Conservation (phyloP, 2,797 vertebrate genomes). For the Enteromius argenteus region DNA sequence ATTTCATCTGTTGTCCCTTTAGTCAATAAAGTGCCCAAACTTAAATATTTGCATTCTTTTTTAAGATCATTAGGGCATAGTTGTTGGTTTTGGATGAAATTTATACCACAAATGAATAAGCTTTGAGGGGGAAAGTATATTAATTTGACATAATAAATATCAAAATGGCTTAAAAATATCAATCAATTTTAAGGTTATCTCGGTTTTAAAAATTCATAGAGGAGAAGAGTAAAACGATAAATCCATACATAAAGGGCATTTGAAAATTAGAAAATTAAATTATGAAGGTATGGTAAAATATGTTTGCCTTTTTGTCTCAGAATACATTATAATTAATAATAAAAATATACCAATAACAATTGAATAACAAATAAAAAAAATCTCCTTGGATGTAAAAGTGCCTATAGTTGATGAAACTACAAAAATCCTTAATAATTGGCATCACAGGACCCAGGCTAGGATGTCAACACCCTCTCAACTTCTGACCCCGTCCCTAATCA, state of each 20-base stretch:
- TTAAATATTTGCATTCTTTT: too few species aligned
- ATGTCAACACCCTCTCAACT: conserved; percentile 12
- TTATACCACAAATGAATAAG: not conserved
- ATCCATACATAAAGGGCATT: not conserved
- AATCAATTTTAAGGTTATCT: not conserved
- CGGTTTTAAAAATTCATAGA: not conserved
- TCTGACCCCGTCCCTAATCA: not conserved
- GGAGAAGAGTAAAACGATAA: not conserved
- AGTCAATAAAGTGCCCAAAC: too few species aligned
- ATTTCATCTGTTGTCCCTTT: too few species aligned
- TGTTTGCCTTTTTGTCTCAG: not conserved
- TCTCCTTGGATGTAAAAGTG: not conserved
- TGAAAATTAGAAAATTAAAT: not conserved
- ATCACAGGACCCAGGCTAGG: not conserved
- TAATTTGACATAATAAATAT: not conserved
- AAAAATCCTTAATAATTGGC: not conserved
- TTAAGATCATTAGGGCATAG: not conserved
- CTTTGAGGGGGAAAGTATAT: not conserved
- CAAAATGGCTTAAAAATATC: not conserved
- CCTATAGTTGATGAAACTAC: not conserved
- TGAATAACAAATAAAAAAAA: too few species aligned
- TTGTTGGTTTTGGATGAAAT: not conserved
- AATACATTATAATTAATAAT: not conserved
- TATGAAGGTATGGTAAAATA: not conserved
- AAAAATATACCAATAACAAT: too few species aligned